Percentiles rank a stretch among this genome's conserved stretches.
Conservation (phyloP, 2,888 invertebrate genomes). For the Oscheius sp. region DNA sequence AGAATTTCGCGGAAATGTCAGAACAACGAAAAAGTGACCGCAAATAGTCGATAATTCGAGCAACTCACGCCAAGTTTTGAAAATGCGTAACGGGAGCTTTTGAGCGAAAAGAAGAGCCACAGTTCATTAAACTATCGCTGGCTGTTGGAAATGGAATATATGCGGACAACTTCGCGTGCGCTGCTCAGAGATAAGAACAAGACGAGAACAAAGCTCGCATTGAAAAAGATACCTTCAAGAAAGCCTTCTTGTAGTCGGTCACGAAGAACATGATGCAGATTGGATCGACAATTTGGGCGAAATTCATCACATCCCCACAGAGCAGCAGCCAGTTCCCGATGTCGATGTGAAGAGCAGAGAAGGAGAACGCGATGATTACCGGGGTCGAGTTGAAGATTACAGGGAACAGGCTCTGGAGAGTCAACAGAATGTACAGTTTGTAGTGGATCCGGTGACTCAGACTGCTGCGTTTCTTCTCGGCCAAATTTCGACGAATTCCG, state of each 20-base stretch:
- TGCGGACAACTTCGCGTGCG: too few species aligned
- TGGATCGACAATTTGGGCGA: slow-evolving; percentile 17
- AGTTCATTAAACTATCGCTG: too few species aligned
- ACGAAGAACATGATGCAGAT: slow-evolving; percentile 14
- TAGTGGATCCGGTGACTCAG: neutral
- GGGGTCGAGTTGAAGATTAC: slow-evolving; percentile 23
- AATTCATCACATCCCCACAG: slow-evolving; percentile 22
- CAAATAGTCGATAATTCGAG: too few species aligned
- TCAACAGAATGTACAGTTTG: slow-evolving; percentile 13
- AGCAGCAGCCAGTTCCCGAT: slow-evolving; percentile 18
- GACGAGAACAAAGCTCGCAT: too few species aligned
- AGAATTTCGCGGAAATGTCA: too few species aligned
- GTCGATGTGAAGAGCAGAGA: slow-evolving; percentile 1
- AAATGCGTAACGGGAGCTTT: too few species aligned
- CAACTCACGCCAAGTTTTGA: too few species aligned
- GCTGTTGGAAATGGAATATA: too few species aligned
- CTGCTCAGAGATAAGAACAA: too few species aligned
- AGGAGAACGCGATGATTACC: slow-evolving; percentile 4
- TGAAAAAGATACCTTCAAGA: slow-evolving; percentile 2
- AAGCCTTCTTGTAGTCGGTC: slow-evolving; percentile 6
- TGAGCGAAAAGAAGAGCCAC: too few species aligned
- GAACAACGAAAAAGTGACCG: too few species aligned
- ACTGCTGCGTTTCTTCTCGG: neutral
- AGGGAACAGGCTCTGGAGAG: slow-evolving; percentile 13
- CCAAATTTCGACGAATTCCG: slow-evolving; percentile 3